These are phyloP conservation scores for Rousettus leschenaultii DNA, from an alignment of 2,113 vertebrate species.

Conservation along the genomic window DNA sequence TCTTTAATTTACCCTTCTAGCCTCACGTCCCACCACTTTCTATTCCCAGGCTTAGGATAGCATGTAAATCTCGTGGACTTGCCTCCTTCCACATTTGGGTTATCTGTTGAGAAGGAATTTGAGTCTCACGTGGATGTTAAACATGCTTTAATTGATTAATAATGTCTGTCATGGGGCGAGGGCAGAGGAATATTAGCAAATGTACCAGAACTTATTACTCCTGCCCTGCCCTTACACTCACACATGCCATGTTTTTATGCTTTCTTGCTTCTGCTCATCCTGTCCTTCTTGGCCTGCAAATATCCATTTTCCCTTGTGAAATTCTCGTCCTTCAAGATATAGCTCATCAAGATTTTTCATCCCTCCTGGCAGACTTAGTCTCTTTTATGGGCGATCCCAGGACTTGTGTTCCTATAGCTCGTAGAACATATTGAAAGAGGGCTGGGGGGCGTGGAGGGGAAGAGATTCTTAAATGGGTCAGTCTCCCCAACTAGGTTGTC, in stretches of 20 bases:
- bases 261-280: conserved; percentile 38
- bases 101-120: conserved; percentile 33
- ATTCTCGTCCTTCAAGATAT: conserved; percentile 1
- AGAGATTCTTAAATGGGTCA: neutral
- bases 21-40: neutral
- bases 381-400: neutral
- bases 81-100: neutral
- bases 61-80: neutral
- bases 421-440: neutral
- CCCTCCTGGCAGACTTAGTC: neutral
- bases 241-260: neutral
- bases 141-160: neutral
- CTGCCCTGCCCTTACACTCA: neutral
- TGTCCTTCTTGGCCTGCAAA: neutral
- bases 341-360: conserved; percentile 8
- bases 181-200: neutral
- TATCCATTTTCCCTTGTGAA: neutral
- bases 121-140: neutral
- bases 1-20: neutral
- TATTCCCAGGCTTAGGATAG: neutral
- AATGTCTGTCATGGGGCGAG: neutral
- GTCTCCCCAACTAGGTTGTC: neutral
- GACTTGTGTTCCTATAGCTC: conserved; percentile 16
- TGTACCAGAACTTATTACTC: neutral
- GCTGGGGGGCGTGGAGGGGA: too few species aligned